Evolutionary conservation across 2,113 vertebrate genomes (phyloP).

Genomic region (Corapipo altera): DNA sequence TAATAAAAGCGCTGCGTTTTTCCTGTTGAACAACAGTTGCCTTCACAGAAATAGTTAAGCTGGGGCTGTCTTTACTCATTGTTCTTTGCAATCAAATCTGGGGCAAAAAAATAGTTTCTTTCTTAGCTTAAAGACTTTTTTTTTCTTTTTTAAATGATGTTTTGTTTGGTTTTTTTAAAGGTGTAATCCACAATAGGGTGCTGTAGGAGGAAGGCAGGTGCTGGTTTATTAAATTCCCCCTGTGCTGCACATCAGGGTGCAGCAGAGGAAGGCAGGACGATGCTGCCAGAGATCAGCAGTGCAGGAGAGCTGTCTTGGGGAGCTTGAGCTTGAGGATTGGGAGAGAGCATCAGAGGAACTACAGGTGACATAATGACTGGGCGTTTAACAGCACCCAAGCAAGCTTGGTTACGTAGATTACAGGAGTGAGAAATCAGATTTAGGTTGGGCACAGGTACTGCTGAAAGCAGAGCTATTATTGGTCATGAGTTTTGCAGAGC

Average conservation of each 20-base stretch:
- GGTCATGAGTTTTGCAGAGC: background rate
- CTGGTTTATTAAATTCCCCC: background rate
- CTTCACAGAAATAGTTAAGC: background rate
- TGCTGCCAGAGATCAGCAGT: background rate
- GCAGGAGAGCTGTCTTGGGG: background rate
- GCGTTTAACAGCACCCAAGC: background rate
- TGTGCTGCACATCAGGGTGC: background rate
- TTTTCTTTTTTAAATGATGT: background rate
- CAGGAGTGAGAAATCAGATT: background rate
- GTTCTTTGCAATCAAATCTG: background rate
- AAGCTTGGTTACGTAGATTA: background rate
- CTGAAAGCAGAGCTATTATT: background rate
- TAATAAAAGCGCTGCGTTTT: background rate
- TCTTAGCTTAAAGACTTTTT: background rate
- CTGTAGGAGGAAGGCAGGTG: background rate
- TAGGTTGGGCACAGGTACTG: background rate
- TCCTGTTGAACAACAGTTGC: background rate
- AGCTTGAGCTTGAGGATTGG: background rate
- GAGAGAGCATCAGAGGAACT: background rate
- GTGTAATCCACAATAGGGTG: background rate
- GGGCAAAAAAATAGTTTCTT: background rate
- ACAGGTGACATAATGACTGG: background rate
- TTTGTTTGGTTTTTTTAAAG: background rate
- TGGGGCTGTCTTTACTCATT: background rate
- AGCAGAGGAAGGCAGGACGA: background rate